A percentile compares a stretch with the other conserved stretches of the same genome.
Conservation (phyloP, 2,797 vertebrate species). For the Amblyopsis hoosieri region DNA sequence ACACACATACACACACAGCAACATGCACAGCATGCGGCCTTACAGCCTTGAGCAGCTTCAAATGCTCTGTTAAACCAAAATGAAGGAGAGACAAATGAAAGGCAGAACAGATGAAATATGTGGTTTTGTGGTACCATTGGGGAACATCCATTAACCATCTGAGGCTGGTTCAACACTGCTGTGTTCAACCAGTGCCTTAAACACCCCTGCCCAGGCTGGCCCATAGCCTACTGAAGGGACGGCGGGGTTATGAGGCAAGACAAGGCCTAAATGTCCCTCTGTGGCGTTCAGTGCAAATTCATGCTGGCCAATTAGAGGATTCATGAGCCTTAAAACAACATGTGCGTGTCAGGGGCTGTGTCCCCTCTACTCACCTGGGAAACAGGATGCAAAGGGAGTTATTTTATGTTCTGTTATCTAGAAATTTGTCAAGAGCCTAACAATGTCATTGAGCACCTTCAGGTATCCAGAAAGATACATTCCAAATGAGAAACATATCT, state of each 20-base stretch:
- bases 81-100: slow-evolving; percentile 15
- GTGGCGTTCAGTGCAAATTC: slow-evolving; percentile 36
- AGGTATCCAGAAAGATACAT: too few relatives aligned
- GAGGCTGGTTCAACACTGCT: slow-evolving; percentile 20
- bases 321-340: slow-evolving; percentile 71
- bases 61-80: slow-evolving; percentile 7
- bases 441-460: too few relatives aligned
- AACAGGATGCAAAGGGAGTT: too few relatives aligned
- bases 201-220: slow-evolving; percentile 18
- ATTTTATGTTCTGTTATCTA: slow-evolving; percentile 72
- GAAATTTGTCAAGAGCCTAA: slow-evolving; percentile 28
- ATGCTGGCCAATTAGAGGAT: slow-evolving; percentile 56
- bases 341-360: slow-evolving; percentile 12
- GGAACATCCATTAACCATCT: slow-evolving; percentile 49
- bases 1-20: not conserved
- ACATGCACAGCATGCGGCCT: not conserved
- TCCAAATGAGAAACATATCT: too few relatives aligned
- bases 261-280: slow-evolving; percentile 60
- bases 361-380: not conserved
- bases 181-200: slow-evolving; percentile 28
- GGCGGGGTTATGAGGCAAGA: slow-evolving; percentile 61
- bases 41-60: slow-evolving; percentile 3
- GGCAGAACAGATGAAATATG: slow-evolving; percentile 45
- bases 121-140: slow-evolving; percentile 39
- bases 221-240: not conserved